Evolutionary conservation across 2,797 vertebrate species (phyloP).

Genomic region (Girardinus metallicus): DNA sequence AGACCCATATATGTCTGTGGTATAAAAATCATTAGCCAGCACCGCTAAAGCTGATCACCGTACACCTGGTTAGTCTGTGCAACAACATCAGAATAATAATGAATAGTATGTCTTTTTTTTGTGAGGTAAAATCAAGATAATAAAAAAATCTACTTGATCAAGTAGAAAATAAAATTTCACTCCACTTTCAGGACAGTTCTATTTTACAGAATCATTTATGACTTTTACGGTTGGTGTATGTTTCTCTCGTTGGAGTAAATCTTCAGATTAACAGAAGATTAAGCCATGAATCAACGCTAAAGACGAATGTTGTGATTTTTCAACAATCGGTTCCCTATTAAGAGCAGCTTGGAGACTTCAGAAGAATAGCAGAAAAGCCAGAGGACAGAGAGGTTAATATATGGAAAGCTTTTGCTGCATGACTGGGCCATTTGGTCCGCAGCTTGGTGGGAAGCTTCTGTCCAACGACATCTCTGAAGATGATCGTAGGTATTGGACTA

Average conservation of each 20-base stretch:
- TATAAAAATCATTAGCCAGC: not conserved
- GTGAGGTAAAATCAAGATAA: not conserved
- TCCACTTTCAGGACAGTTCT: not conserved
- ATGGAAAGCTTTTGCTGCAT: slow-evolving; percentile 80
- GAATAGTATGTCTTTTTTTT: not conserved
- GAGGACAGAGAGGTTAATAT: slow-evolving; percentile 77
- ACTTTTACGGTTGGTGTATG: not conserved
- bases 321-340: slow-evolving; percentile 52
- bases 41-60: not conserved
- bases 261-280: not conserved
- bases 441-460: slow-evolving; percentile 75
- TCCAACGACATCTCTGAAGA: slow-evolving; percentile 82
- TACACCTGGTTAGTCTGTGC: not conserved
- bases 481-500: slow-evolving; percentile 83
- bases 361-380: slow-evolving; percentile 59
- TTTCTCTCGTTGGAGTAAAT: not conserved
- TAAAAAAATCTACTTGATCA: not conserved
- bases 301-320: slow-evolving; percentile 28
- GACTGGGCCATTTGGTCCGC: slow-evolving; percentile 79
- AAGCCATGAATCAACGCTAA: not conserved
- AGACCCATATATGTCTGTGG: not conserved
- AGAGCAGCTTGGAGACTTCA: slow-evolving; percentile 62
- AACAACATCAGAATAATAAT: not conserved
- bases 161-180: not conserved
- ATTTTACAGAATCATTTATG: not conserved